Evolutionary conservation across 2,113 vertebrate genomes (phyloP).

Genomic region (Neolamprologus kungweensis): DNA sequence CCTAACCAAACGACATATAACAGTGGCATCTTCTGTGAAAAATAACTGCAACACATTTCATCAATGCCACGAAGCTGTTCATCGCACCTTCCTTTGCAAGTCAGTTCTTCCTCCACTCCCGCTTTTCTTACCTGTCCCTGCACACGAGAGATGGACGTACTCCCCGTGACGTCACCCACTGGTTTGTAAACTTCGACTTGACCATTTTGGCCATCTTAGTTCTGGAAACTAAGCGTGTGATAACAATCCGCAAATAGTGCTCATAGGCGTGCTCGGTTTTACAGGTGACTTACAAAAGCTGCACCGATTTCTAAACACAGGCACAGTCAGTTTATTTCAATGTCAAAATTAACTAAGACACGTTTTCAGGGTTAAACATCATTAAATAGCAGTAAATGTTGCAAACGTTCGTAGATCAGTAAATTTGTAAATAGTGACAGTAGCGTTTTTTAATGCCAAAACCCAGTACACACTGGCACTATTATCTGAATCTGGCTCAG

Average conservation of each 20-base stretch:
- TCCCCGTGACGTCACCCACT: rapidly evolving
- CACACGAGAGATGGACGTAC: not conserved
- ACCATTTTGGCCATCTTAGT: not conserved
- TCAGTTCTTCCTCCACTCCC: not conserved
- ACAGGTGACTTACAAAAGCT: not conserved
- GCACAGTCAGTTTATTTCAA: not conserved
- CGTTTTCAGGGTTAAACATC: not conserved
- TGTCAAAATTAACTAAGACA: not conserved
- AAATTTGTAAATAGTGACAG: not conserved
- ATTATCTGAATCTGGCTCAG: not conserved
- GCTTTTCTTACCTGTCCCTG: not conserved
- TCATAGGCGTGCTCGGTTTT: not conserved
- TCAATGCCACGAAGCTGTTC: not conserved
- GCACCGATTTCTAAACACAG: not conserved
- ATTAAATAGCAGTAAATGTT: not conserved
- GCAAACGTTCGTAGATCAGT: rapidly evolving
- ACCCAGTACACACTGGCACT: not conserved
- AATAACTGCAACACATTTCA: not conserved
- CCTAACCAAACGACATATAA: not conserved
- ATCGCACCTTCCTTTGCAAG: not conserved
- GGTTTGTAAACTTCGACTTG: not conserved
- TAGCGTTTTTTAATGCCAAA: not conserved
- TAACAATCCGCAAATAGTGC: not conserved
- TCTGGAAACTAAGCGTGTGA: not conserved
- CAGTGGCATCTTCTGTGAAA: not conserved